Percentiles rank a stretch among this genome's conserved stretches.
phyloP scores from a whole-genome alignment of 1,140 invertebrate genomes.

The Drosophila sucinea region DNA sequence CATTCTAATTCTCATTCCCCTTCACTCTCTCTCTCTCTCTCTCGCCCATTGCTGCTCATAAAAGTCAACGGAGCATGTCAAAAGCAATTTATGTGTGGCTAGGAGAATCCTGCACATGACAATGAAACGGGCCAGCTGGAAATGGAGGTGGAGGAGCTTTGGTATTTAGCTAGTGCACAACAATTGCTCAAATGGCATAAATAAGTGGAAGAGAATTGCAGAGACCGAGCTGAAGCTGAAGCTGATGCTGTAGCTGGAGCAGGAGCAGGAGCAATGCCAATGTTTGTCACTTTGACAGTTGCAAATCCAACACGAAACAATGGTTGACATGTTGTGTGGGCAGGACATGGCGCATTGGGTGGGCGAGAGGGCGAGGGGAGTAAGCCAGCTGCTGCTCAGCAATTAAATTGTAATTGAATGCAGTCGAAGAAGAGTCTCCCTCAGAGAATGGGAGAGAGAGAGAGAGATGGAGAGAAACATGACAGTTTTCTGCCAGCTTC shows the following conservation, averaged over 20 bases:
- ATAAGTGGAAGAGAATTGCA: constrained; percentile 51
- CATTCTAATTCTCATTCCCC: constrained; percentile 17
- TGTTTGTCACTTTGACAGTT: constrained; percentile 77
- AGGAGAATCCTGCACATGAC: constrained; percentile 38
- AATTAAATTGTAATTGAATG: constrained; percentile 77
- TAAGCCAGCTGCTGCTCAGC: constrained; percentile 18
- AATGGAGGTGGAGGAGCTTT: background rate
- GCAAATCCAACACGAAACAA: constrained; percentile 68
- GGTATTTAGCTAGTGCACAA: constrained; percentile 59
- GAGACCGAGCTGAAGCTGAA: background rate
- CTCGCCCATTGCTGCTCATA: constrained; percentile 52
- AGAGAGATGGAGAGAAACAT: no score
- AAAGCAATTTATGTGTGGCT: constrained; percentile 73
- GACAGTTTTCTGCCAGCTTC: background rate
- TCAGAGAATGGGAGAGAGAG: background rate
- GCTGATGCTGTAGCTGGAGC: constrained; percentile 6
- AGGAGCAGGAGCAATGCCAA: constrained; percentile 28
- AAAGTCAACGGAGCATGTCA: constrained; percentile 79
- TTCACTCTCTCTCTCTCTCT: background rate
- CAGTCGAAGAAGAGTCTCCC: constrained; percentile 7
- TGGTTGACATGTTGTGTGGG: constrained; percentile 5
- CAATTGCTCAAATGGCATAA: constrained; percentile 76
- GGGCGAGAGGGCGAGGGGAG: background rate
- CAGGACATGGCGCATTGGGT: background rate
- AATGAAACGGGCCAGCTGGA: constrained; percentile 20